Base-by-base conservation (phyloP, 2,888 invertebrate species). In the Caenorhabditis sp. region DNA sequence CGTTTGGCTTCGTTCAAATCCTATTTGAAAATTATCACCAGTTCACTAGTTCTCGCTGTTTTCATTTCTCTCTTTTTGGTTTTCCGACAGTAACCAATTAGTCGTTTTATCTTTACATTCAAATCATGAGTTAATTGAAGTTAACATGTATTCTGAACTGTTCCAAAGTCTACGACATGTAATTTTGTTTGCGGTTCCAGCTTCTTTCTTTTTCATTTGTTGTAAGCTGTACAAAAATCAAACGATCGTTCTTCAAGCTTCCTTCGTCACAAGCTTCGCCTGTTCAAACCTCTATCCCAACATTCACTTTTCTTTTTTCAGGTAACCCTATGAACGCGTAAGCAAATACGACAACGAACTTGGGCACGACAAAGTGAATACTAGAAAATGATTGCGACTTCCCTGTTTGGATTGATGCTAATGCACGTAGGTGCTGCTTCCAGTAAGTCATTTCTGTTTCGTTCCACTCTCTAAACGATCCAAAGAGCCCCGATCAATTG, bases 361-460 rank as follows among this genome's bases (percentile, higher is more conserved):
- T 60, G 60, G 71, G 60, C 28, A 60, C 26, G 40, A 37, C 24
- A 70, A 37, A 15, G 28, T 28, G 32, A 58, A 55, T 28, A 40
- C 11, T 65, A 67, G 65, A 79, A 65, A 70, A 80, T 80, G 80
- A 58, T 69, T 65, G 50, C 64, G 20, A 80, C 64, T 9, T 53
- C 60, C 35, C 13, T 74, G 28, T 53, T 70, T 37, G 80, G 58
- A 22, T 32, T 72, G 15, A 50, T 80, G 58, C 60, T 80, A 65
- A 74, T 80, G 74, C 62, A 80, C 11, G 58, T 69, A 13, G 68
- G 68, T 28, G 58, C 69, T 11, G 80, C 68, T 2, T 68, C 74
- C 35, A 56, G 74, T 69, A n/a, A 74, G 26, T 55, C 15, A 3
- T n/a, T 56, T 32, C 28, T 28, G 4, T 13, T 13, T 22, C 26